Evolutionary conservation across 2,113 vertebrate genomes (phyloP), one percentile per base, ranked within the genome.

Genomic region (Rattus norvegicus): DNA sequence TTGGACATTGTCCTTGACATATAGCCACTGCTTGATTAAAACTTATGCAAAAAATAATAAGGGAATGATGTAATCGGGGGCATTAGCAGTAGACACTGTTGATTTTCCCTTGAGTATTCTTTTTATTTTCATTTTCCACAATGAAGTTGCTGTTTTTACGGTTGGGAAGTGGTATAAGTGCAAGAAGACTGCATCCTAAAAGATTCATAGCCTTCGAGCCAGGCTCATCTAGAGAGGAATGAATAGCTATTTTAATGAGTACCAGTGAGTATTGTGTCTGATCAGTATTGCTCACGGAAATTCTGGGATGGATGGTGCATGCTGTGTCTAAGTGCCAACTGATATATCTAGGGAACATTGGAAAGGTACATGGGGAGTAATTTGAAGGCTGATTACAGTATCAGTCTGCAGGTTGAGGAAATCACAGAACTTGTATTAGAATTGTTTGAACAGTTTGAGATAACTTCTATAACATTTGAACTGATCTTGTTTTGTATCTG

Each of bases 381-480:
- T 93, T 95, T 87, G 81, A 94, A 93, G 89, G 94, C 80, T 97
- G 93, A 96, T 96, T 95, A 69, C 75, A 94, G 9, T 91, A 95
- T 90, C 83, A 76, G 10, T 90, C 65, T 88, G 39, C 39, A 75
- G 47, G 30, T 94, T 56, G 36, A 84, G 88, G 73, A 83, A 54
- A 85, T 95, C 65, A 14, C 39, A 90, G 94, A 81, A 85, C 9
- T 59, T 59, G 56, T 22, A 28, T 47, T 88, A 69, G 70, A 90
- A 47, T 93, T 90, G 77, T 72, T 77, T 84, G 56, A 91, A 61
- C 59, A 52, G 28, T 9, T 43, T 80, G 33, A 97, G 81, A 84
- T 59, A 20, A 59, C 91, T 86, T 84, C 73, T 65, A 11, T 77
- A 87, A 96, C 47, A 80, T 83, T 89, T 95, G 81, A 86, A 22